A percentile compares a stretch with the other conserved stretches of the same genome.
Evolutionary conservation across 2,797 vertebrate genomes (phyloP).

Genomic region (Molossus alvarezi): DNA sequence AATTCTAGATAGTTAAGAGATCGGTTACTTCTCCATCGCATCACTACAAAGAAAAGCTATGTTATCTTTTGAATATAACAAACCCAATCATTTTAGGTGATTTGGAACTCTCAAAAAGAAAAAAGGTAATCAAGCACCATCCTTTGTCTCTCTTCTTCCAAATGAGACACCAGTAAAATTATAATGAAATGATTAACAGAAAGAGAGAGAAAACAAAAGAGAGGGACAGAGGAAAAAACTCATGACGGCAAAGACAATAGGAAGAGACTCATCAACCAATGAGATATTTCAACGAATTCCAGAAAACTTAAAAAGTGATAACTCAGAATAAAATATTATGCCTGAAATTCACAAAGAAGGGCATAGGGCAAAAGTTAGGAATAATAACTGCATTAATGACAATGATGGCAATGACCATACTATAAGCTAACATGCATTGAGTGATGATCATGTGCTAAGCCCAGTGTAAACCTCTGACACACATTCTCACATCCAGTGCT

Average conservation of each 20-base stretch:
- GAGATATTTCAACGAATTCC: not conserved
- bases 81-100: not conserved
- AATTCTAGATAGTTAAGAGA: not conserved
- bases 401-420: accelerated
- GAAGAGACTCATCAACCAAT: not conserved
- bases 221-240: not conserved
- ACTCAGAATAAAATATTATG: not conserved
- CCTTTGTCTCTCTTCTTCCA: not conserved
- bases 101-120: not conserved
- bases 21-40: not conserved
- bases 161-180: not conserved
- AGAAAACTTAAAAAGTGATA: not conserved
- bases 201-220: not conserved
- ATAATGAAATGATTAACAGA: not conserved
- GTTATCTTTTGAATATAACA: not conserved
- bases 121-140: not conserved
- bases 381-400: not conserved
- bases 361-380: not conserved
- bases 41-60: not conserved
- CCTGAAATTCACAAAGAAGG: not conserved
- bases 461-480: not conserved
- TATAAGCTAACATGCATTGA: not conserved
- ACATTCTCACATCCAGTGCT: not conserved
- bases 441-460: not conserved
- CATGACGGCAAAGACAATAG: not conserved